Percentiles rank a stretch among this genome's conserved stretches.
These are phyloP conservation scores for Lycophotia porphyrea DNA, from an alignment of 2,888 invertebrate species.

Conservation along the genomic window DNA sequence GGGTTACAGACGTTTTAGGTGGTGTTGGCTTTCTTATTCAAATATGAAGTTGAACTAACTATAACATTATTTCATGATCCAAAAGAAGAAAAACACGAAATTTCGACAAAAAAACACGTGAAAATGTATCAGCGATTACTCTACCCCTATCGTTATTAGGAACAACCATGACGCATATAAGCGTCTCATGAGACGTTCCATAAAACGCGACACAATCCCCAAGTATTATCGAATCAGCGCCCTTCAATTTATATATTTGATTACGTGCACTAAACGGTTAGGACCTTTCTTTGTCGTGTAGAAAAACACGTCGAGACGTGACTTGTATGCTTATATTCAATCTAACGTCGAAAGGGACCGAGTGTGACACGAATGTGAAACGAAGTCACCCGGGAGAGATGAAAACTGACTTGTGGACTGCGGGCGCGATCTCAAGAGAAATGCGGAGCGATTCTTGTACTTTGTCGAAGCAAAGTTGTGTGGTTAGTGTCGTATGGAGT, in stretches of 20 bases:
- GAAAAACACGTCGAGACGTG: conserved; percentile 76
- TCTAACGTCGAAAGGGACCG: conserved; percentile 72
- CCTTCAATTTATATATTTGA: conserved; percentile 73
- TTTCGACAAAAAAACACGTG: background rate
- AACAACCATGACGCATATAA: conserved; percentile 24
- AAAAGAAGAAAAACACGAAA: background rate
- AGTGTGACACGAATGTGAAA: conserved; percentile 70
- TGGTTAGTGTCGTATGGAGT: conserved; percentile 17
- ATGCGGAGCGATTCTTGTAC: conserved; percentile 43
- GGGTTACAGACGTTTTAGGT: background rate
- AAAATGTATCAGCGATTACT: background rate
- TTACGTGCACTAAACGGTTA: conserved; percentile 72
- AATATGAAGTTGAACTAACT: background rate
- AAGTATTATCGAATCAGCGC: conserved; percentile 66
- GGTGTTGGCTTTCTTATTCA: no score
- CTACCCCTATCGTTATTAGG: conserved; percentile 7
- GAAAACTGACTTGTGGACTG: conserved; percentile 68
- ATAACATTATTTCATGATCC: background rate
- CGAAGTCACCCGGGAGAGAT: conserved; percentile 60
- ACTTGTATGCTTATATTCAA: conserved; percentile 80
- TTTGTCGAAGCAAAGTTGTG: conserved; percentile 41
- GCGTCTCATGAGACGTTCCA: conserved; percentile 27
- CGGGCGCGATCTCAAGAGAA: conserved; percentile 46
- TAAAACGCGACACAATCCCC: conserved; percentile 54
- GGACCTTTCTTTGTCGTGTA: conserved; percentile 69